phyloP scores from a whole-genome alignment of 2,113 vertebrate genomes.

The Odontesthes bonariensis region DNA sequence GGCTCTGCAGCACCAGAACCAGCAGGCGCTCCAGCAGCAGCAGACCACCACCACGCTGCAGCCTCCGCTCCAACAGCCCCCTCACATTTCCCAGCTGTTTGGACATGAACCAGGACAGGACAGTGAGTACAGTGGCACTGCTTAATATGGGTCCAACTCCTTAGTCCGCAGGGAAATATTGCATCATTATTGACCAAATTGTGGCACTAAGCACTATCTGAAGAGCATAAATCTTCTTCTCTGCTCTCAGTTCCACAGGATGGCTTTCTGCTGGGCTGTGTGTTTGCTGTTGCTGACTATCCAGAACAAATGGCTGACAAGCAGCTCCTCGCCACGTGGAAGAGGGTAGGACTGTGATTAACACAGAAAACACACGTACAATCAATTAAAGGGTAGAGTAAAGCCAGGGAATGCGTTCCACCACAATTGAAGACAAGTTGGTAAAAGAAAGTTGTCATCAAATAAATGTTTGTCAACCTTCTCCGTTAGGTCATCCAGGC shows the following conservation, averaged over 20 bases:
- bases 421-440: too few species aligned
- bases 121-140: constrained; percentile 83
- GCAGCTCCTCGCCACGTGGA: constrained; percentile 95
- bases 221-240: not conserved
- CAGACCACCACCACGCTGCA: constrained; percentile 67
- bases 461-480: not conserved
- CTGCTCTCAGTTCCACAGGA: constrained; percentile 90
- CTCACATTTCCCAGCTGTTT: constrained; percentile 87
- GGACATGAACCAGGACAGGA: constrained; percentile 93
- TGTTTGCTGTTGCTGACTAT: constrained; percentile 96
- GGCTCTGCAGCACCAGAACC: constrained; percentile 77
- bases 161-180: too few species aligned
- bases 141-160: too few species aligned
- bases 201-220: constrained; percentile 73
- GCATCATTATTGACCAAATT: not conserved
- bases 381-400: not conserved
- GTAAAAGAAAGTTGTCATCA: too few species aligned
- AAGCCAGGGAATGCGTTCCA: too few species aligned
- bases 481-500: constrained; percentile 90
- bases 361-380: too few species aligned
- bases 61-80: constrained; percentile 67
- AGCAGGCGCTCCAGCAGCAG: constrained; percentile 79
- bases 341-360: constrained; percentile 85
- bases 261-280: constrained; percentile 92
- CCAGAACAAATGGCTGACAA: constrained; percentile 98